These are phyloP conservation scores for Epirrita christyi DNA, from an alignment of 2,888 invertebrate species.

Conservation along the genomic window DNA sequence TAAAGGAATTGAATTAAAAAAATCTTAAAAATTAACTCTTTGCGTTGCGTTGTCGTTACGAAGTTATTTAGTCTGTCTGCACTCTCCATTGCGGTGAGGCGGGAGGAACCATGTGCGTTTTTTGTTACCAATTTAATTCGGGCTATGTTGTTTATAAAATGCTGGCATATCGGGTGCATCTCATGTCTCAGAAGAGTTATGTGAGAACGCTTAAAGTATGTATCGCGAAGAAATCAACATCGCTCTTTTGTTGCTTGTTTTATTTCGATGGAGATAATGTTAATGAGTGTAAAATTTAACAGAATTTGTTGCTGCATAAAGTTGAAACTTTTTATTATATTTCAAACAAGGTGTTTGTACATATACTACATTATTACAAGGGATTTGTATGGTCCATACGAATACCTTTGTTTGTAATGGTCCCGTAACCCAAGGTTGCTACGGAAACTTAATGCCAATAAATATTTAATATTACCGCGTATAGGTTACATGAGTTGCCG, in stretches of 20 bases:
- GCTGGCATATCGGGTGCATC: conserved; percentile 63
- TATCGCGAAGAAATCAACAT: conserved; percentile 44
- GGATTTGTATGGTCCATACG: too few species aligned
- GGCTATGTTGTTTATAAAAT: conserved; percentile 55
- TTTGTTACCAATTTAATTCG: conserved; percentile 73
- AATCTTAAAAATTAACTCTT: too few species aligned
- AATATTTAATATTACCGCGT: too few species aligned
- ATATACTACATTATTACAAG: too few species aligned
- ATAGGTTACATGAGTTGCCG: too few species aligned
- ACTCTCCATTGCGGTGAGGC: neutral
- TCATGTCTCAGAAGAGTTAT: conserved; percentile 64
- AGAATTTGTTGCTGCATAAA: conserved; percentile 9
- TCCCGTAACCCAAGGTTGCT: too few species aligned
- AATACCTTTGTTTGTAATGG: too few species aligned
- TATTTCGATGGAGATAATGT: conserved; percentile 19
- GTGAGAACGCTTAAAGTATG: conserved; percentile 66
- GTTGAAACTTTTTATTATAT: conserved; percentile 1
- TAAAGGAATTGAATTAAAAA: too few species aligned
- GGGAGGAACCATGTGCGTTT: conserved; percentile 42
- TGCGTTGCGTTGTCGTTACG: neutral
- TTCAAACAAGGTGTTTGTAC: neutral
- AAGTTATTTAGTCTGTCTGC: neutral
- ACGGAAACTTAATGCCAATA: too few species aligned
- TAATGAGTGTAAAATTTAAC: conserved; percentile 26
- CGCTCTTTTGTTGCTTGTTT: conserved; percentile 33